Evolutionary conservation across 2,113 vertebrate genomes (phyloP).

Genomic region (Crotalus tigris): DNA sequence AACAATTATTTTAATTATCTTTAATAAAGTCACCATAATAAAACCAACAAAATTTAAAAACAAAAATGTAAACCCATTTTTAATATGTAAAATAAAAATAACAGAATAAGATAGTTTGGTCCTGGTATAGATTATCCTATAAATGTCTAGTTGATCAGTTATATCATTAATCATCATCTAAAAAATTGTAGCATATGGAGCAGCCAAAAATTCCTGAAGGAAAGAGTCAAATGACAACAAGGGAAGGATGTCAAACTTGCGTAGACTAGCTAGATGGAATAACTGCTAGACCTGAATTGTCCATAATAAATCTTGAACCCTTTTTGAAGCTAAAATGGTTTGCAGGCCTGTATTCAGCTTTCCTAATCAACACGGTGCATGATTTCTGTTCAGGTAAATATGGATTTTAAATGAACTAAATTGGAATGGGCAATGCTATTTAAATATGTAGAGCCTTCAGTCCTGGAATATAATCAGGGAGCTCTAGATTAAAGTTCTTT

Average conservation of each 20-base stretch:
- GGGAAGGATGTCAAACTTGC: background rate
- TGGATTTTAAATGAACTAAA: background rate
- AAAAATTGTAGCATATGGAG: background rate
- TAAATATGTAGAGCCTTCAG: background rate
- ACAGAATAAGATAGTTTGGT: background rate
- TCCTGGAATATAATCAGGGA: background rate
- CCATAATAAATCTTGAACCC: background rate
- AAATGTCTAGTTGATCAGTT: background rate
- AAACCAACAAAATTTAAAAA: background rate
- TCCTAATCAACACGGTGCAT: background rate
- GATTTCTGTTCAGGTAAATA: background rate
- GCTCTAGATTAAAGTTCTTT: background rate
- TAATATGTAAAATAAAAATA: background rate
- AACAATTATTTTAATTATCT: background rate
- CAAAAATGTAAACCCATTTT: background rate
- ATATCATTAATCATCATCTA: background rate
- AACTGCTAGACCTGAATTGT: background rate
- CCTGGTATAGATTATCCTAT: background rate
- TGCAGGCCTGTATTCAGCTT: background rate
- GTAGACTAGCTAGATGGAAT: background rate
- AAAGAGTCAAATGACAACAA: background rate
- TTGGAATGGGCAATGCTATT: background rate
- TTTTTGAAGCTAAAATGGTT: background rate
- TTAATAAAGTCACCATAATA: background rate
- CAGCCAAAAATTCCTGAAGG: background rate